Evolutionary conservation across 2,113 vertebrate species (phyloP).

Genomic region (Erinaceus europaeus): DNA sequence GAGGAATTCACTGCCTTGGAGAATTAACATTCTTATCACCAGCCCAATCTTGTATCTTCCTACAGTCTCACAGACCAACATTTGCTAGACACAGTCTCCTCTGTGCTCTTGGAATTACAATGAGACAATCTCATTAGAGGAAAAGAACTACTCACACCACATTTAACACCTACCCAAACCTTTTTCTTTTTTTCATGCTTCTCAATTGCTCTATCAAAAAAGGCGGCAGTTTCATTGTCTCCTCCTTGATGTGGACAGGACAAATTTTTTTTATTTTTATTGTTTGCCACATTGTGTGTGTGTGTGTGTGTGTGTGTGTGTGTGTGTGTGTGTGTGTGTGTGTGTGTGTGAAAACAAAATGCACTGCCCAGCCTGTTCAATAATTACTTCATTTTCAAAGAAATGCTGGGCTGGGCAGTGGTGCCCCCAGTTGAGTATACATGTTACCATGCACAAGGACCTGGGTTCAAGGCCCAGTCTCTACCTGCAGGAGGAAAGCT

Average conservation of each 20-base stretch:
- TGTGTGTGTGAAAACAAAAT: no score
- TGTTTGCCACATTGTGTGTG: not conserved
- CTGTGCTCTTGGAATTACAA: not conserved
- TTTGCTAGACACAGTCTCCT: not conserved
- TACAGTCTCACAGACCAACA: not conserved
- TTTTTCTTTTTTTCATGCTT: constrained; percentile 24
- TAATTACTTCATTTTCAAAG: not conserved
- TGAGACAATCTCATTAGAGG: not conserved
- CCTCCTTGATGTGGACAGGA: constrained; percentile 30
- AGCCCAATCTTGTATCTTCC: not conserved
- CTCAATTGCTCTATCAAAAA: constrained; percentile 17
- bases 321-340: not conserved
- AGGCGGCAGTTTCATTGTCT: constrained; percentile 42
- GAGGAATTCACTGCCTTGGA: constrained; percentile 7
- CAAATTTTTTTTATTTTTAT: constrained; percentile 40
- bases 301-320: not conserved
- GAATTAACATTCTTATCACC: not conserved
- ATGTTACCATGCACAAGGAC: no score
- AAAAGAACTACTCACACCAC: not conserved
- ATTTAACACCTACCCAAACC: not conserved
- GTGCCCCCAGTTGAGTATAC: no score
- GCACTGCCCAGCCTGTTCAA: no score
- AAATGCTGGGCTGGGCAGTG: not conserved
- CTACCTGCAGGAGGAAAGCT: no score
- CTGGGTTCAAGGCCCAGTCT: no score